These are phyloP conservation scores for Ailurus styani DNA, from an alignment of 2,113 vertebrate species.

Conservation along the genomic window DNA sequence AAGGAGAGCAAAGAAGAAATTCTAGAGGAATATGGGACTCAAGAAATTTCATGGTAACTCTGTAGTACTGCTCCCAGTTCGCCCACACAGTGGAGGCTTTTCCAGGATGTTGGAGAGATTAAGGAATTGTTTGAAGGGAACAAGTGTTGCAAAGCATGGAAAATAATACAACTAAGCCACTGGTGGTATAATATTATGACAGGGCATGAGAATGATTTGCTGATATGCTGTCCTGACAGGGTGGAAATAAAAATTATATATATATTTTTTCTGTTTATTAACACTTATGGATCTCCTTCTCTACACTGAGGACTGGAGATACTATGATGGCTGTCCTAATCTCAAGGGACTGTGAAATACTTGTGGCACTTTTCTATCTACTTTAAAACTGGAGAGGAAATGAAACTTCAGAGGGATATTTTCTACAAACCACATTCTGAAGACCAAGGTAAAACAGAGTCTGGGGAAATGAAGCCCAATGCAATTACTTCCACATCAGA, in stretches of 20 bases:
- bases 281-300: neutral
- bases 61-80: neutral
- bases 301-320: neutral
- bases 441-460: neutral
- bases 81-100: neutral
- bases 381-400: neutral
- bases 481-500: neutral
- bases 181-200: neutral
- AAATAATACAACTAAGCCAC: neutral
- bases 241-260: neutral
- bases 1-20: neutral
- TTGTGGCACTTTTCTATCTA: neutral
- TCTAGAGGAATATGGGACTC: neutral
- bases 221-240: neutral
- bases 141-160: neutral
- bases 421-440: neutral
- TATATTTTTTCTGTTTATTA: neutral
- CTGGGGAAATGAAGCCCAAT: neutral
- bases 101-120: neutral
- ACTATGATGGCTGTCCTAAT: neutral
- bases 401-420: neutral
- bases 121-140: neutral
- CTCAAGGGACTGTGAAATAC: neutral
- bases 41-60: neutral
- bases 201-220: neutral